Conservation (phyloP, 1,140 invertebrate genomes). For the Hermetia illucens region DNA sequence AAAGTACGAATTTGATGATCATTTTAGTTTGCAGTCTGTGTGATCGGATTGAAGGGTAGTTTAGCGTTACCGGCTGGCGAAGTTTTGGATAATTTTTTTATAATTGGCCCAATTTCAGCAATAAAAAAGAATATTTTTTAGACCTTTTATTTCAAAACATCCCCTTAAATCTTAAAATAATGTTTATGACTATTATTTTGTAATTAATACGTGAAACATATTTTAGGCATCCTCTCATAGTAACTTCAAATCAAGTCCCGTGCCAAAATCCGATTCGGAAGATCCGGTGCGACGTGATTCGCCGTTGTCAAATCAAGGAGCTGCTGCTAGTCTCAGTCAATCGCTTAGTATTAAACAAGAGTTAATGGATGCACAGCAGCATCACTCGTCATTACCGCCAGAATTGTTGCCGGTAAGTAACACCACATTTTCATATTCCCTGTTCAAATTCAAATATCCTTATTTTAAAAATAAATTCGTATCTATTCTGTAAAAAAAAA, state of each 20-base stretch:
- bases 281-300: constrained; percentile 42
- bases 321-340: constrained; percentile 33
- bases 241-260: constrained; percentile 46
- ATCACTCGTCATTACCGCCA: constrained; percentile 22
- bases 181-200: too few species aligned
- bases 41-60: too few species aligned
- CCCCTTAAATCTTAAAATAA: too few species aligned
- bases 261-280: constrained; percentile 45
- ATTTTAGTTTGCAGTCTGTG: too few species aligned
- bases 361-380: constrained; percentile 30
- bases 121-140: too few species aligned
- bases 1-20: too few species aligned
- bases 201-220: too few species aligned
- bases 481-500: constrained; percentile 6
- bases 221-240: constrained; percentile 40
- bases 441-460: background rate
- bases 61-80: too few species aligned
- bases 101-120: too few species aligned
- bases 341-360: constrained; percentile 49
- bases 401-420: constrained; percentile 34
- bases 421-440: background rate
- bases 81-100: too few species aligned
- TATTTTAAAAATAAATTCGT: constrained; percentile 10
- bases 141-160: too few species aligned
- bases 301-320: constrained; percentile 25